Conservation (phyloP, 2,797 vertebrate species). For the Peromyscus eremicus region DNA sequence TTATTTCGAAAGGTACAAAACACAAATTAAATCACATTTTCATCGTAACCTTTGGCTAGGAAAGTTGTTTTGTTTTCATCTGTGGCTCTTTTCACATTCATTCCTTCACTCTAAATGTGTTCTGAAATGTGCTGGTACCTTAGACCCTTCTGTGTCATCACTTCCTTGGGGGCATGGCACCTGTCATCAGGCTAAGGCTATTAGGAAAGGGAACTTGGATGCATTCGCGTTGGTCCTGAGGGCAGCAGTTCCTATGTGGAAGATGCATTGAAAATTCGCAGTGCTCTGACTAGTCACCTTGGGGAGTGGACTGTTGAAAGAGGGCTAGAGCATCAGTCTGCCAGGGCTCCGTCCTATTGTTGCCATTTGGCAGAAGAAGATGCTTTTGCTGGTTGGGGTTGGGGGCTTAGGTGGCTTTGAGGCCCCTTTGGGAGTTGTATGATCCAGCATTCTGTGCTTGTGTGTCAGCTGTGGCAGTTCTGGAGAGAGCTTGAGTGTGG, state of each 20-base stretch:
- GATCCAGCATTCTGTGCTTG: not conserved
- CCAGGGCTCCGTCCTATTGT: no score
- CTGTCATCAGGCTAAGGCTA: not conserved
- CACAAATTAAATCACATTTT: conserved; percentile 69
- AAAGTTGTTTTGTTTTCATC: conserved; percentile 48
- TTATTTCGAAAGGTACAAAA: conserved; percentile 69
- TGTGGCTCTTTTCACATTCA: not conserved
- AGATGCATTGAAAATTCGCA: not conserved
- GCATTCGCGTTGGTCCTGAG: not conserved
- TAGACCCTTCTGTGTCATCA: not conserved
- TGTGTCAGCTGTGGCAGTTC: not conserved
- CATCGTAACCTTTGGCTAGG: conserved; percentile 18
- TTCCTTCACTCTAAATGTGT: not conserved
- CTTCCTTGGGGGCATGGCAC: fast-evolving
- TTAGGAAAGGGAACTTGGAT: fast-evolving
- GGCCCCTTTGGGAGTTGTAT: not conserved
- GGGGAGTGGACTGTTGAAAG: not conserved
- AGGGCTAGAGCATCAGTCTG: not conserved
- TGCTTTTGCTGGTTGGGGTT: not conserved
- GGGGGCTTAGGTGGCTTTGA: not conserved
- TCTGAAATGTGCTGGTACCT: not conserved
- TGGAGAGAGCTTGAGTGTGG: not conserved
- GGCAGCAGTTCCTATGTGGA: not conserved
- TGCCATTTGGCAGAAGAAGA: not conserved
- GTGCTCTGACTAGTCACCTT: not conserved